Evolutionary conservation across 35 echinoderm and acorn worm genomes (phyloP).

Genomic region (Anneissia japonica): DNA sequence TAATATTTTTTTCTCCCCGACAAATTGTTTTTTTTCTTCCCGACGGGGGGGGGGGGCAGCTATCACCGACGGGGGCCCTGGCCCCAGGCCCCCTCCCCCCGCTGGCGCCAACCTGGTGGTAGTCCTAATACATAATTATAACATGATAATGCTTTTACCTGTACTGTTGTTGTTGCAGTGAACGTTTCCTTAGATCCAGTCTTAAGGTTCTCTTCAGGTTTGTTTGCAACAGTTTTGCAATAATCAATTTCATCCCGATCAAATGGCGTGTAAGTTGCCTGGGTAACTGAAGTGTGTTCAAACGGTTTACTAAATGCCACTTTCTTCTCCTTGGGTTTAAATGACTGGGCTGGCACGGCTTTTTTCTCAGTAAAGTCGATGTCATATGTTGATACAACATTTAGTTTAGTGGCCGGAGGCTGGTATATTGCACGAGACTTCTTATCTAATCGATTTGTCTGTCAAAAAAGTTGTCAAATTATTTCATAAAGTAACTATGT

Average conservation of each 20-base stretch:
- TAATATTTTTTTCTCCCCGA: too few species aligned
- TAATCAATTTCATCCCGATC: conserved; percentile 36
- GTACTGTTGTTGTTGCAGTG: conserved; percentile 53
- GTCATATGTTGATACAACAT: conserved; percentile 24
- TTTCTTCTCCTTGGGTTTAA: conserved; percentile 32
- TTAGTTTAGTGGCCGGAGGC: conserved; percentile 16
- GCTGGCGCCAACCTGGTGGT: too few species aligned
- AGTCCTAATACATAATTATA: too few species aligned
- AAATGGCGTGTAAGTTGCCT: conserved; percentile 57
- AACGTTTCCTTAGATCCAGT: conserved; percentile 30
- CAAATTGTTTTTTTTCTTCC: too few species aligned
- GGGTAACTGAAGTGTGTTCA: conserved; percentile 54
- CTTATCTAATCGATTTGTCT: not conserved
- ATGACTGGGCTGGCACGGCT: conserved; percentile 17
- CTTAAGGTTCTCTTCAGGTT: conserved; percentile 59
- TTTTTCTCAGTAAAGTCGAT: conserved; percentile 36
- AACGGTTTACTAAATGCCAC: conserved; percentile 29
- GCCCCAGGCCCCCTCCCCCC: too few species aligned
- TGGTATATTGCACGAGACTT: conserved; percentile 10
- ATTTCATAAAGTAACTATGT: too few species aligned
- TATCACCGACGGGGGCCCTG: too few species aligned
- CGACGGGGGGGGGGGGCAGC: too few species aligned
- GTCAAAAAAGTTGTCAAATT: not conserved
- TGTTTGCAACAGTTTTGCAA: conserved; percentile 43
- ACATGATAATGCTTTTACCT: conserved; percentile 70